Conservation (phyloP, 2,113 vertebrate species). For the Phaethon lepturus region DNA sequence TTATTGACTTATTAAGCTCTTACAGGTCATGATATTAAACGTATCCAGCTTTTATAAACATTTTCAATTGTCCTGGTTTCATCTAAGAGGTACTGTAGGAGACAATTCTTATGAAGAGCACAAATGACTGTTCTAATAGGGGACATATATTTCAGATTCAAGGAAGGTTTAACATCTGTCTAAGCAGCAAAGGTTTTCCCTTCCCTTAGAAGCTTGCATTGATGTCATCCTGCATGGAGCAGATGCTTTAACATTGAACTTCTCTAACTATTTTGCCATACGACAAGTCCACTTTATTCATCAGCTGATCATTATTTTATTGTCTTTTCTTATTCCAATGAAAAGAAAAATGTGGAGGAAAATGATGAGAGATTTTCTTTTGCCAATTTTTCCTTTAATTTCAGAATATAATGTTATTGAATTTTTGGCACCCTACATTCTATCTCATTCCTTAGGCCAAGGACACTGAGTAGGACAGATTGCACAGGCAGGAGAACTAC, state of each 20-base stretch:
- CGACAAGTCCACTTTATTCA: not conserved
- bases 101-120: not conserved
- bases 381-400: not conserved
- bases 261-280: not conserved
- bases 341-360: not conserved
- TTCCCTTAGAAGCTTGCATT: not conserved
- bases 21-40: not conserved
- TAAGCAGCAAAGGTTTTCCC: not conserved
- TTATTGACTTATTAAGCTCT: not conserved
- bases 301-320: not conserved
- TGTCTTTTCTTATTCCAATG: not conserved
- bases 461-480: not conserved
- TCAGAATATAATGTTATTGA: not conserved
- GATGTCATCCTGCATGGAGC: not conserved
- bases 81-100: not conserved
- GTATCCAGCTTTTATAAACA: not conserved
- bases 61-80: constrained; percentile 4
- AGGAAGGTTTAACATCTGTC: constrained; percentile 2
- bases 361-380: not conserved
- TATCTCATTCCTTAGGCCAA: not conserved
- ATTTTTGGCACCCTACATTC: not conserved
- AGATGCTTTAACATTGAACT: constrained; percentile 7
- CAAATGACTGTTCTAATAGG: not conserved
- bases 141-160: not conserved
- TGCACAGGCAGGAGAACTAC: not conserved